Conservation (phyloP, 2,113 vertebrate genomes). For the Apodemus speciosus region DNA sequence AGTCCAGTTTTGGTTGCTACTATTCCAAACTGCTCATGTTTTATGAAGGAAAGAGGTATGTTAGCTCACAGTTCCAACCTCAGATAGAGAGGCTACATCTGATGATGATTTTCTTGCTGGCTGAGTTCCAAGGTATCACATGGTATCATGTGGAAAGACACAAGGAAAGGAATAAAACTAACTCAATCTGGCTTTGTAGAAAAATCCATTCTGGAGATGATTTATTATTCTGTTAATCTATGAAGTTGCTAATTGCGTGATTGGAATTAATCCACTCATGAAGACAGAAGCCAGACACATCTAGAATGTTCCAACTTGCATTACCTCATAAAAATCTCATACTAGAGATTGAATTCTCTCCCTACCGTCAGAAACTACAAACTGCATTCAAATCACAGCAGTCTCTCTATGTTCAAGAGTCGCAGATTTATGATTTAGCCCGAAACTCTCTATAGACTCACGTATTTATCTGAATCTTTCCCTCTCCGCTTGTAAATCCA, state of each 20-base stretch:
- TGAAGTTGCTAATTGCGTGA: neutral
- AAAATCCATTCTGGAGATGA: neutral
- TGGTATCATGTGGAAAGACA: neutral
- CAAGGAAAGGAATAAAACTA: neutral
- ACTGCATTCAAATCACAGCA: neutral
- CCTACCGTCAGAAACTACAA: neutral
- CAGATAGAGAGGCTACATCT: neutral
- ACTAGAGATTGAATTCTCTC: neutral
- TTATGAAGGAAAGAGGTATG: neutral
- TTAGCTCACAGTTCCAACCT: neutral
- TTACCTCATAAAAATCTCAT: neutral
- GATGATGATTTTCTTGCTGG: neutral
- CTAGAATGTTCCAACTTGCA: neutral
- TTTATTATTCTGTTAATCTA: neutral
- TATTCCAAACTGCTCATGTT: neutral
- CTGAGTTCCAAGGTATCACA: neutral
- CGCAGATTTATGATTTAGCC: neutral
- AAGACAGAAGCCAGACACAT: neutral
- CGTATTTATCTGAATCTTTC: neutral
- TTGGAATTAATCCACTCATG: neutral
- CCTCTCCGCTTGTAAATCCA: neutral
- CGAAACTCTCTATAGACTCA: neutral
- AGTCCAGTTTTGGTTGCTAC: neutral
- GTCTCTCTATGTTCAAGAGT: neutral
- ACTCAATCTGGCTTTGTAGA: neutral